Percentiles rank a stretch among this genome's conserved stretches.
phyloP scores from a whole-genome alignment of 2,797 vertebrate genomes.

The Enteromius trimaculatus region DNA sequence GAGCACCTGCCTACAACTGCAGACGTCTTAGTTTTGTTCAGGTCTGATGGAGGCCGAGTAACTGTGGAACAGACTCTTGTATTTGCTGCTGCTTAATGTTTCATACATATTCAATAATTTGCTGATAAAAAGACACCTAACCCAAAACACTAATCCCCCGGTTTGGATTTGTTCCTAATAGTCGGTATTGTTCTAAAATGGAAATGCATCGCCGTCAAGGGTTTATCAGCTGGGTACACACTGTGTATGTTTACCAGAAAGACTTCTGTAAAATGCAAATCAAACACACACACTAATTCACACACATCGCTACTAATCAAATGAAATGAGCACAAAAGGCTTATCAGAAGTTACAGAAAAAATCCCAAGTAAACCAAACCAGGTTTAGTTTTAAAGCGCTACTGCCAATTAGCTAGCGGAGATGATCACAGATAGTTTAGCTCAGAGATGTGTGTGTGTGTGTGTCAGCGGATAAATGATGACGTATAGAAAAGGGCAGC shows the following conservation, averaged over 20 bases:
- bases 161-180: constrained; percentile 29
- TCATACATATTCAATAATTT: constrained; percentile 40
- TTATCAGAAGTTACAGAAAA: not conserved
- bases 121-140: constrained; percentile 28
- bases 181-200: constrained; percentile 24
- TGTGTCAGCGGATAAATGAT: constrained; percentile 28
- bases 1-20: not conserved
- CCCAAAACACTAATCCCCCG: constrained; percentile 33
- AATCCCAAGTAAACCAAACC: not conserved
- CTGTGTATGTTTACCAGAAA: constrained; percentile 17
- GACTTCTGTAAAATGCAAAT: constrained; percentile 25
- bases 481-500: constrained; percentile 10
- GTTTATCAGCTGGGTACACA: constrained; percentile 31
- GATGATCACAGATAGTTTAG: constrained; percentile 33
- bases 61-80: constrained; percentile 13
- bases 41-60: constrained; percentile 31
- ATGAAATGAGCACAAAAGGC: not conserved
- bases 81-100: constrained; percentile 10
- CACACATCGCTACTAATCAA: not conserved
- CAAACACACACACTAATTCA: not conserved
- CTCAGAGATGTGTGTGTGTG: constrained; percentile 12
- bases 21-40: constrained; percentile 11
- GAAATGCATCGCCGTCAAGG: constrained; percentile 4
- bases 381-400: constrained; percentile 26
- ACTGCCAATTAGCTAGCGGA: constrained; percentile 29